A percentile compares a stretch with the other conserved stretches of the same genome.
These are phyloP conservation scores for Eulemur rufifrons DNA, from an alignment of 2,113 vertebrate species.

Conservation along the genomic window DNA sequence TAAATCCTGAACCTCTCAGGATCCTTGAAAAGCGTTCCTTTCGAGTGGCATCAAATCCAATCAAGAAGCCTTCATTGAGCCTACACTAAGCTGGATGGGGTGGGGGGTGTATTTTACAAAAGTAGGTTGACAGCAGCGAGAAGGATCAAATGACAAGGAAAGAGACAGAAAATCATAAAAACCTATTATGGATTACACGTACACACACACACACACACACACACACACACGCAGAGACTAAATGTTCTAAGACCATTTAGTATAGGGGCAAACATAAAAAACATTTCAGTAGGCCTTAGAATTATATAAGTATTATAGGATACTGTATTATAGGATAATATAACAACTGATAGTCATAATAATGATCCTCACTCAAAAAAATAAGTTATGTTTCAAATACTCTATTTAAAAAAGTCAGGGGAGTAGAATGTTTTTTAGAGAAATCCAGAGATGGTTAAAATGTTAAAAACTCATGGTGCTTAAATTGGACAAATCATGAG, in stretches of 20 bases:
- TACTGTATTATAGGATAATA: not conserved
- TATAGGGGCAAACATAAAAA: slow-evolving; percentile 27
- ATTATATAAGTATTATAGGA: not conserved
- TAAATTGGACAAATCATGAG: not conserved
- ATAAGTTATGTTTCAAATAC: not conserved
- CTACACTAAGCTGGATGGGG: not conserved
- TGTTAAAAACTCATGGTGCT: not conserved
- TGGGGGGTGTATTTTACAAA: not conserved
- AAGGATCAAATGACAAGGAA: not conserved
- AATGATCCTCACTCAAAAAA: slow-evolving; percentile 26
- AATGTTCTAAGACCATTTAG: not conserved
- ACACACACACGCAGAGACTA: not conserved
- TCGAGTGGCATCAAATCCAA: not conserved
- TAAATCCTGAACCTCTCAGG: not conserved
- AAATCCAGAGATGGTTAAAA: slow-evolving; percentile 40
- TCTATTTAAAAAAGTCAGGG: slow-evolving; percentile 8
- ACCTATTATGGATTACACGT: not conserved
- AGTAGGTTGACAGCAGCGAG: slow-evolving; percentile 11
- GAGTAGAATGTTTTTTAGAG: not conserved
- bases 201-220: not conserved
- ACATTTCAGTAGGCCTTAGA: slow-evolving; percentile 18
- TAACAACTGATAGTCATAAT: slow-evolving; percentile 6
- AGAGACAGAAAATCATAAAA: slow-evolving; percentile 14
- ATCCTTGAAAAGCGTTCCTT: slow-evolving; percentile 11
- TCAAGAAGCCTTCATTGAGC: slow-evolving; percentile 5